Evolutionary conservation across 1,140 invertebrate species (phyloP).

Genomic region (Neodiprion fabricii): DNA sequence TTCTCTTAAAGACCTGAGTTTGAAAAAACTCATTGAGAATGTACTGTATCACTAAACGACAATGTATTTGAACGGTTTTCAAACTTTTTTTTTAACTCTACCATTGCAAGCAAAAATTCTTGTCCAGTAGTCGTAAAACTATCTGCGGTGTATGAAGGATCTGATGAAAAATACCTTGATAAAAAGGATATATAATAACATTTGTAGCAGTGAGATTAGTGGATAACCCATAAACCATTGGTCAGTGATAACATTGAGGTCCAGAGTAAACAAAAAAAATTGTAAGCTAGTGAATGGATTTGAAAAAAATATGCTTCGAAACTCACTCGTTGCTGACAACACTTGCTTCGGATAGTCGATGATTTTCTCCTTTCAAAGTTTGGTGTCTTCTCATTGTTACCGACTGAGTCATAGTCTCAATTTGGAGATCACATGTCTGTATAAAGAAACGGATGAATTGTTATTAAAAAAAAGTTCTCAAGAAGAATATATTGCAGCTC

Average conservation of each 20-base stretch:
- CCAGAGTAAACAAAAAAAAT: slow-evolving; percentile 14
- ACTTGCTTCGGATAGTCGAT: slow-evolving; percentile 56
- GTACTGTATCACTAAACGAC: too few relatives aligned
- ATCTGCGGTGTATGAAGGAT: too few relatives aligned
- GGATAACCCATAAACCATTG: slow-evolving; percentile 6
- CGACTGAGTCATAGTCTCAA: slow-evolving; percentile 57
- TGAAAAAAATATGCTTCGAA: slow-evolving; percentile 11
- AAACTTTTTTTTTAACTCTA: too few relatives aligned
- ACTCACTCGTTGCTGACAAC: slow-evolving; percentile 61
- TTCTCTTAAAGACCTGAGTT: background rate
- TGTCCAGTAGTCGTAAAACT: too few relatives aligned
- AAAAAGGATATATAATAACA: background rate
- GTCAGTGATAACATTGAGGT: slow-evolving; percentile 5
- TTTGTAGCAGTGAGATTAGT: background rate
- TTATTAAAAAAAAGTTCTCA: background rate
- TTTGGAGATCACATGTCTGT: slow-evolving; percentile 67
- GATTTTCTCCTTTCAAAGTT: slow-evolving; percentile 45
- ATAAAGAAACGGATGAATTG: slow-evolving; percentile 32
- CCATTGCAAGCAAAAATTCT: too few relatives aligned
- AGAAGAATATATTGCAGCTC: too few relatives aligned
- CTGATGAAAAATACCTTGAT: background rate
- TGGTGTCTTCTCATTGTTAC: slow-evolving; percentile 64
- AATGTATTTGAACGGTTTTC: too few relatives aligned
- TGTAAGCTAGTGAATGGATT: background rate
- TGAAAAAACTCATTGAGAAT: too few relatives aligned